Conservation (phyloP, 1,140 invertebrate species). For the Eriocheir sinensis region DNA sequence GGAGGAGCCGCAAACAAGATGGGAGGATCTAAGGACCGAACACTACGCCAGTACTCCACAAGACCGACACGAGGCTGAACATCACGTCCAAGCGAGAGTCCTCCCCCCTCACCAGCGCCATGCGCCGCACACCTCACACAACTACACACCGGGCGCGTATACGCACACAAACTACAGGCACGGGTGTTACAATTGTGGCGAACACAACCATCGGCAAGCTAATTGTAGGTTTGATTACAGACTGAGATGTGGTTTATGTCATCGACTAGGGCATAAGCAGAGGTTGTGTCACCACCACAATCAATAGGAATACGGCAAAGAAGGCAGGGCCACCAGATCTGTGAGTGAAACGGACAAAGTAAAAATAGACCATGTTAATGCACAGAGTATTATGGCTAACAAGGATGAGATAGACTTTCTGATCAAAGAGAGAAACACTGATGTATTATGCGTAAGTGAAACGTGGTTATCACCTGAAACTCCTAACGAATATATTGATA, state of each 20-base stretch:
- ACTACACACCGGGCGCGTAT: background rate
- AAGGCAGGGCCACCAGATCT: background rate
- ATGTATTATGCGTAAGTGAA: no score
- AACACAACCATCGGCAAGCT: background rate
- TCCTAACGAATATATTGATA: no score
- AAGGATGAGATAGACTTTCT: no score
- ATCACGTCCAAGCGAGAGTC: background rate
- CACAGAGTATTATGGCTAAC: no score
- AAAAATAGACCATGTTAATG: no score
- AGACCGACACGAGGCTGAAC: background rate
- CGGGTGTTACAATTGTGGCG: constrained; percentile 31
- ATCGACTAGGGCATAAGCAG: constrained; percentile 19
- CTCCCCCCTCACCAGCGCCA: background rate
- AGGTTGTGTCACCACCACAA: background rate
- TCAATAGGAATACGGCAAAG: background rate
- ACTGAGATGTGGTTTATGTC: constrained; percentile 32
- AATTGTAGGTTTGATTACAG: constrained; percentile 30
- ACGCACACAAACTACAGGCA: background rate
- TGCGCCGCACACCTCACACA: background rate
- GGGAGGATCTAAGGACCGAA: background rate
- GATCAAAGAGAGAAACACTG: no score
- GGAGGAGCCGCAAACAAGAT: background rate
- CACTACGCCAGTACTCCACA: background rate
- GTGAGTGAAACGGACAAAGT: no score
- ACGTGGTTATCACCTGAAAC: no score